Conservation (phyloP, 23 tunicate species). For the Phallusia fumigata region DNA sequence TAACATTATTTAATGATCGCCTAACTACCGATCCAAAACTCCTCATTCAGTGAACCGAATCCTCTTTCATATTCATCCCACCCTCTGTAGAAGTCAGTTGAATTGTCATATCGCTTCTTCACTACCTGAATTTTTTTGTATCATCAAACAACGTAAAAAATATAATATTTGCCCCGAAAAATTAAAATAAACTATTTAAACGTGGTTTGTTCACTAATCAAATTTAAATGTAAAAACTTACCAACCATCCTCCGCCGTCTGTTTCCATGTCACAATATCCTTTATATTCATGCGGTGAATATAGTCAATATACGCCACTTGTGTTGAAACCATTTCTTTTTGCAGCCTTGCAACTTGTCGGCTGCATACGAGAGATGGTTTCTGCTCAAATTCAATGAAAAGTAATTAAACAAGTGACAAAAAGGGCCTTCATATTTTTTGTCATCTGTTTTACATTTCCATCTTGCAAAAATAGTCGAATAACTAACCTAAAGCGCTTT, state of each 20-base stretch:
- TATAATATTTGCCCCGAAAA: too few relatives aligned
- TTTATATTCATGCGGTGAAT: not conserved
- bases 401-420: too few relatives aligned
- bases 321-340: not conserved
- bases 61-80: constrained; percentile 36
- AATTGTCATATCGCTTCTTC: constrained; percentile 39
- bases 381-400: too few relatives aligned
- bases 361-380: not conserved
- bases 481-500: not conserved
- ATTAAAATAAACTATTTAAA: too few relatives aligned
- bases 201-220: not conserved
- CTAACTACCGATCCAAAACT: constrained; percentile 44
- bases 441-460: not conserved
- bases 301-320: not conserved
- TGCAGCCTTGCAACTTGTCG: not conserved
- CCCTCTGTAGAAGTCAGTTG: constrained; percentile 34
- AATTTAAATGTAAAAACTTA: not conserved
- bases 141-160: not conserved
- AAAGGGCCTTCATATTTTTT: not conserved
- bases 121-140: constrained; percentile 19
- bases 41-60: constrained; percentile 29
- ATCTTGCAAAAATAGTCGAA: not conserved
- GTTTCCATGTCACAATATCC: constrained; percentile 6
- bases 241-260: constrained; percentile 11
- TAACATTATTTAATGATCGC: not conserved